Conservation (phyloP, 2,888 invertebrate genomes). For the Lamellibrachia columna region DNA sequence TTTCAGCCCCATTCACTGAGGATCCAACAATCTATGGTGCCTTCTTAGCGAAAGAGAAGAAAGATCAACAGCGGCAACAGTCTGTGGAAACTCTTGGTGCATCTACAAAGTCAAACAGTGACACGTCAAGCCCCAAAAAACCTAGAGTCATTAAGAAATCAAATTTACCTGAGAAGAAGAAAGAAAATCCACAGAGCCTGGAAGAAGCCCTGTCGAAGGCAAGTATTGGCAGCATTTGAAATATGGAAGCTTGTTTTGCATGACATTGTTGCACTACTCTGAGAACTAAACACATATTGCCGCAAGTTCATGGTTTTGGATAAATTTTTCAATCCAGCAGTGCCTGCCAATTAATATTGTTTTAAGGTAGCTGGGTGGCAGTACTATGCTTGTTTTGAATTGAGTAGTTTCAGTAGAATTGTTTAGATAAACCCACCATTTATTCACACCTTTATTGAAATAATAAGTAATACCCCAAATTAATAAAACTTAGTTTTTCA, state of each 20-base stretch:
- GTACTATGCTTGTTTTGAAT: too few relatives aligned
- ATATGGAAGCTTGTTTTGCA: neutral
- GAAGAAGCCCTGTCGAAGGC: neutral
- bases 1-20: constrained; percentile 59
- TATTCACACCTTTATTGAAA: too few relatives aligned
- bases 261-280: too few relatives aligned
- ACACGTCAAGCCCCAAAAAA: constrained; percentile 11
- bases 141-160: neutral
- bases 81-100: neutral
- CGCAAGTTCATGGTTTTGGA: too few relatives aligned
- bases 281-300: too few relatives aligned
- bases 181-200: neutral
- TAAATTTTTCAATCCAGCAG: too few relatives aligned
- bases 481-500: too few relatives aligned
- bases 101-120: neutral
- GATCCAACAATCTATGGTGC: constrained; percentile 61
- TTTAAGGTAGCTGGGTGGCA: too few relatives aligned
- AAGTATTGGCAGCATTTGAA: neutral
- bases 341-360: too few relatives aligned
- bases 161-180: constrained; percentile 12
- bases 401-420: too few relatives aligned
- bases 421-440: too few relatives aligned
- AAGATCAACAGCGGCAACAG: constrained; percentile 26
- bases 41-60: constrained; percentile 48
- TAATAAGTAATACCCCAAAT: too few relatives aligned